Conservation (phyloP, 2,797 vertebrate genomes). For the Martes flavigula region DNA sequence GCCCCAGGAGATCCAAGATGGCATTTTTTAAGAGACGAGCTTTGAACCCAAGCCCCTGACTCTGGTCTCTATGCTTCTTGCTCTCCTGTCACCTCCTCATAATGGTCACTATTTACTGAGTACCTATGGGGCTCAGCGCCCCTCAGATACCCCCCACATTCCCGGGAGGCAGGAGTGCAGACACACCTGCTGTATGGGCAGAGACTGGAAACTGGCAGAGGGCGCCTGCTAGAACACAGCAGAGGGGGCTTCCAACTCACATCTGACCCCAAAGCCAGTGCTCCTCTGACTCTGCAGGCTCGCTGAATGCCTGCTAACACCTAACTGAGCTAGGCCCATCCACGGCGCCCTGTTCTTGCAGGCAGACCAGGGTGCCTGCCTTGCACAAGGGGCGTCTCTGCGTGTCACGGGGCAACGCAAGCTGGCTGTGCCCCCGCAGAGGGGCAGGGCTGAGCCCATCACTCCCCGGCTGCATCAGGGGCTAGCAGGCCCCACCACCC, state of each 20-base stretch:
- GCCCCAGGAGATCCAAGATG: background rate
- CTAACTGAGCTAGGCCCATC: background rate
- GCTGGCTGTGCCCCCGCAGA: background rate
- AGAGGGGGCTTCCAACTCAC: background rate
- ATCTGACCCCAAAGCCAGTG: background rate
- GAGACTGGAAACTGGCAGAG: background rate
- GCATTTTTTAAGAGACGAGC: background rate
- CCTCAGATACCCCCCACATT: background rate
- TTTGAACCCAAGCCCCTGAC: background rate
- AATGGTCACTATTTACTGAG: background rate
- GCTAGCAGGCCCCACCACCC: background rate
- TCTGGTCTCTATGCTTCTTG: background rate
- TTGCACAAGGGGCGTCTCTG: background rate
- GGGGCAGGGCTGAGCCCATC: background rate
- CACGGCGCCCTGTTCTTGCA: rapidly evolving
- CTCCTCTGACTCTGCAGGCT: background rate
- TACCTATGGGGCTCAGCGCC: background rate
- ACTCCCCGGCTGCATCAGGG: background rate
- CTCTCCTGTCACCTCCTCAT: background rate
- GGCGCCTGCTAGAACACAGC: rapidly evolving
- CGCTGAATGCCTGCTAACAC: too few relatives aligned
- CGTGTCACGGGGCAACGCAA: background rate
- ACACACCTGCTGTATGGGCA: background rate
- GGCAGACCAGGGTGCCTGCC: background rate
- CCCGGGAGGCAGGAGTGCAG: background rate